Percentiles rank a stretch among this genome's conserved stretches.
Conservation (phyloP, 2,113 vertebrate genomes). For the Empidonax traillii region DNA sequence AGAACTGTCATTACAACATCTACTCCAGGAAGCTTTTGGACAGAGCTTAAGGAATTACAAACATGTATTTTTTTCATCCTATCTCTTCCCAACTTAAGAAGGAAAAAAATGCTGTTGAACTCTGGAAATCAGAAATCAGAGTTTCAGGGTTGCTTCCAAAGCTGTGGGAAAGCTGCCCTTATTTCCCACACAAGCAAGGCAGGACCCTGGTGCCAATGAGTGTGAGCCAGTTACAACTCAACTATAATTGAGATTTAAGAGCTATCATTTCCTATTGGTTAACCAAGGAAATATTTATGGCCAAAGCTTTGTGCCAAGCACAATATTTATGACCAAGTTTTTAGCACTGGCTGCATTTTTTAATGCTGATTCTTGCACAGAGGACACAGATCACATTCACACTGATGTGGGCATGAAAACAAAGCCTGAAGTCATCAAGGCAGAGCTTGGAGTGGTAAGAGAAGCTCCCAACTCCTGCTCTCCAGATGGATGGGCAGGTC, state of each 20-base stretch:
- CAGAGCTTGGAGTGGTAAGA: neutral
- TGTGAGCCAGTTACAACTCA: slow-evolving; percentile 49
- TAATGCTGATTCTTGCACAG: neutral
- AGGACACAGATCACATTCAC: neutral
- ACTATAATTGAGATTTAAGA: slow-evolving; percentile 58
- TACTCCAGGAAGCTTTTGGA: neutral
- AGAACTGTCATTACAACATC: neutral
- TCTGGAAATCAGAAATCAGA: neutral
- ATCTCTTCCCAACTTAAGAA: neutral
- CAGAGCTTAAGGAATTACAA: neutral
- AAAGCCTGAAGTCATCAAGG: neutral
- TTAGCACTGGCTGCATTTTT: slow-evolving; percentile 10
- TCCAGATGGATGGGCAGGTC: neutral
- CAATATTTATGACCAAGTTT: slow-evolving; percentile 61
- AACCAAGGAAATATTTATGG: slow-evolving; percentile 66
- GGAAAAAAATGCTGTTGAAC: neutral
- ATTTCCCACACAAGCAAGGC: neutral
- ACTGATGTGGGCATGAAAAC: neutral
- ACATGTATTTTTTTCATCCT: neutral
- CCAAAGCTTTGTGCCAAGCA: slow-evolving; percentile 49
- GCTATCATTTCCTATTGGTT: slow-evolving; percentile 59
- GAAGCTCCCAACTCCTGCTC: neutral
- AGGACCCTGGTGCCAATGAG: slow-evolving; percentile 1
- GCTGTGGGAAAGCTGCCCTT: slow-evolving; percentile 15
- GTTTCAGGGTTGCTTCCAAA: neutral